phyloP scores from a whole-genome alignment of 2,113 vertebrate species.

The Micromys minutus region DNA sequence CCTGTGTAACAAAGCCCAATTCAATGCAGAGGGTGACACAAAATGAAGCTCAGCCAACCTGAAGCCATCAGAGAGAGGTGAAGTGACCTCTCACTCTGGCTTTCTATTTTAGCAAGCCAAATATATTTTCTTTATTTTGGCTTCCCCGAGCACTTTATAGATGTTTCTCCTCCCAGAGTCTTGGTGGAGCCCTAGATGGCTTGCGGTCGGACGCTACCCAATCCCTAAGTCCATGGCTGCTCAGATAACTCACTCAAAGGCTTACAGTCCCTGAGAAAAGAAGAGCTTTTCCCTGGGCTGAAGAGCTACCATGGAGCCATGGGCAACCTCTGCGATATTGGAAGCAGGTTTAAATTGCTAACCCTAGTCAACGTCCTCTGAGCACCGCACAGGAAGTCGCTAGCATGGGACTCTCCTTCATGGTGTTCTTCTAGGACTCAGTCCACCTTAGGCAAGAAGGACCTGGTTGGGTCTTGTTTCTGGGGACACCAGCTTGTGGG shows the following conservation, averaged over 20 bases:
- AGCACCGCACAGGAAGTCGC: background rate
- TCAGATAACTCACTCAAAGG: background rate
- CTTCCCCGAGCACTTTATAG: background rate
- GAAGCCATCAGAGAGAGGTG: no score
- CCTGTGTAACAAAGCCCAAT: background rate
- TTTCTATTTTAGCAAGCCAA: background rate
- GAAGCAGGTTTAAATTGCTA: background rate
- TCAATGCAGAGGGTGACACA: background rate
- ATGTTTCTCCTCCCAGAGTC: background rate
- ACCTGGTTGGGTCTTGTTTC: background rate
- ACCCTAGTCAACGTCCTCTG: background rate
- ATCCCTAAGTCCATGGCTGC: background rate
- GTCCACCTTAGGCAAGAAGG: background rate
- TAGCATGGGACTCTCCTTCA: rapidly evolving
- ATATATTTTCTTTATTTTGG: background rate
- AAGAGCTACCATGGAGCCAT: background rate
- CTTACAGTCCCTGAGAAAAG: background rate
- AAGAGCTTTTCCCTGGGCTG: background rate
- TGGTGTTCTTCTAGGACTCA: background rate
- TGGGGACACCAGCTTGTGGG: rapidly evolving
- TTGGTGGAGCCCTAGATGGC: background rate
- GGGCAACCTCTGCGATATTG: no score
- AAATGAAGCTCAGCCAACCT: background rate
- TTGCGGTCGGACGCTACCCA: background rate
- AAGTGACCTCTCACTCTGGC: background rate